Evolutionary conservation across 2,113 vertebrate species (phyloP), one percentile per base, ranked within the genome.

Genomic region (Tautogolabrus adspersus): DNA sequence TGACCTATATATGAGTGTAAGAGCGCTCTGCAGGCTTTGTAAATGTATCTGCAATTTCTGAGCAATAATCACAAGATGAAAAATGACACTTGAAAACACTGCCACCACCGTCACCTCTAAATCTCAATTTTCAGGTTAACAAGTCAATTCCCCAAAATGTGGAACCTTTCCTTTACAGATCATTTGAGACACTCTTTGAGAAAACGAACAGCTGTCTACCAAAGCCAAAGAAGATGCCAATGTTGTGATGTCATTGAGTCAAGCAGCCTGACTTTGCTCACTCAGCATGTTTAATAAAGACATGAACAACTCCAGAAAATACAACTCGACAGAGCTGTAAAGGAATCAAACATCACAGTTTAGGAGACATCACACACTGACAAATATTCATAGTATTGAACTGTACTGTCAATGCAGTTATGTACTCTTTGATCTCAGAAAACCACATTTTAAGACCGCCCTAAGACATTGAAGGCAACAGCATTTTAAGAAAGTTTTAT

Each of bases 401-500:
- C 26, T 26, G 26, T 6, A 34, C 30, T 6, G 30, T 77, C 58
- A 85, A 64, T 79, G 75, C 19, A 8, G 71, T 44, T 56, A n/a
- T n/a, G n/a, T n/a, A 38, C 63, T 54, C 12, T 73, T 49, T 58
- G 44, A 72, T 23, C 57, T 42, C n/a, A 51, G 16, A 79, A 55
- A 82, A 66, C 76, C 56, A 81, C 21, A 34, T 6, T 34, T 55
- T 40, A 76, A 87, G 55, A 68, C 49, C 46, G 75, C 51, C 55
- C 67, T 59, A 65, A 76, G 40, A 69, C 54, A 87, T 64, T 16
- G 54, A 37, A 84, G 64, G 72, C 77, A 84, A 86, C 42, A 57
- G 71, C 59, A 63, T 77, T 82, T 77, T 18, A 77, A 77, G n/a
- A 81, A 81, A 51, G 30, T 66, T 75, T 82, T 64, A 56, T 85